Conservation (phyloP, 2,113 vertebrate genomes). For the Callopanchax toddi region DNA sequence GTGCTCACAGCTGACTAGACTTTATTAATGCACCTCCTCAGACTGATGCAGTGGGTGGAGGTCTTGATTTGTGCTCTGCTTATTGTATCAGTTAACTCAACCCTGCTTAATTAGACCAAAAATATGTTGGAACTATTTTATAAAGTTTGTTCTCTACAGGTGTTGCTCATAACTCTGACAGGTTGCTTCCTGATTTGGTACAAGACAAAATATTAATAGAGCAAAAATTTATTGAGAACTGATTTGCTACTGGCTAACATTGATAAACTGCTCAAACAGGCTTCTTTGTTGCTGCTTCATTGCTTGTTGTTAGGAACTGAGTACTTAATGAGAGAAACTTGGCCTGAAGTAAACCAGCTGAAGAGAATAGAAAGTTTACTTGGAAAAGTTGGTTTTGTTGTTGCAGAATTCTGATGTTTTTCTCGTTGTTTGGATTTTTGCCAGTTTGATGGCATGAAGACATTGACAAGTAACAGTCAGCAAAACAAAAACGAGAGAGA, state of each 20-base stretch:
- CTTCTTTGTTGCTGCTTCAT: background rate
- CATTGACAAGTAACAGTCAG: background rate
- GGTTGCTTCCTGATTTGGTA: background rate
- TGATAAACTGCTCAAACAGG: too few species aligned
- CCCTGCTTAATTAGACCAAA: constrained; percentile 17
- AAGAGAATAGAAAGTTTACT: background rate
- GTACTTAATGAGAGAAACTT: background rate
- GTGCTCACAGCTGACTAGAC: constrained; percentile 11
- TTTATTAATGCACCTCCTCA: constrained; percentile 8
- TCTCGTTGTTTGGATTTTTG: background rate
- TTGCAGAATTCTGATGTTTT: background rate
- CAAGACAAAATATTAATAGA: background rate
- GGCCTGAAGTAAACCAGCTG: background rate
- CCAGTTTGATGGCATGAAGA: background rate
- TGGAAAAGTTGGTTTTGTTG: background rate
- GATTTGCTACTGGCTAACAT: background rate
- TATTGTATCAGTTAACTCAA: constrained; percentile 1
- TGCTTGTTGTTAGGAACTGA: too few species aligned
- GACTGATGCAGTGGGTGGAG: background rate
- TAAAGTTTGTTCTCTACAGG: background rate
- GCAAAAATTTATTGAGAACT: background rate
- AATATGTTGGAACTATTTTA: constrained; percentile 4
- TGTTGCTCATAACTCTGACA: background rate
- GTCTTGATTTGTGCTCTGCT: background rate
- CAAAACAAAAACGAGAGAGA: background rate